A percentile compares a stretch with the other conserved stretches of the same genome.
Evolutionary conservation across 1,140 invertebrate species (phyloP).

Genomic region (Neodiprion pinetum): DNA sequence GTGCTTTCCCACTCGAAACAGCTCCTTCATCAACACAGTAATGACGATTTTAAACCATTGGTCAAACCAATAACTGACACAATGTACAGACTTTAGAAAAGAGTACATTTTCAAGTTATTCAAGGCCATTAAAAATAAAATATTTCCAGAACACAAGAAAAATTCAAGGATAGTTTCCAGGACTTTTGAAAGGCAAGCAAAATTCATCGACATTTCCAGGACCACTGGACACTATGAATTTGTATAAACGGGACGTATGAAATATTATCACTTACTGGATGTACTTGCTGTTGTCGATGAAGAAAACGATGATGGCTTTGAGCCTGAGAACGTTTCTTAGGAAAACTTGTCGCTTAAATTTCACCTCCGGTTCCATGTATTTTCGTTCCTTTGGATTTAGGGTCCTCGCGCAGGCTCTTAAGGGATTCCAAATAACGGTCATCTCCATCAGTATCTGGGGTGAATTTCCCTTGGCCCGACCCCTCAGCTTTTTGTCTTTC

Average conservation of each 20-base stretch:
- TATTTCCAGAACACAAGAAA: too few relatives aligned
- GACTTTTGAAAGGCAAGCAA: too few relatives aligned
- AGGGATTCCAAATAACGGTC: constrained; percentile 90
- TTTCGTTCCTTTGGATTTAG: constrained; percentile 96
- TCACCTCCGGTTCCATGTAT: constrained; percentile 91
- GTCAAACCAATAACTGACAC: neutral
- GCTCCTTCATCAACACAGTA: constrained; percentile 67
- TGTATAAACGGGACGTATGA: constrained; percentile 10
- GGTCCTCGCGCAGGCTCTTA: constrained; percentile 88
- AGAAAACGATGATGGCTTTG: constrained; percentile 86
- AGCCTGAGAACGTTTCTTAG: constrained; percentile 93
- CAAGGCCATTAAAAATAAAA: too few relatives aligned
- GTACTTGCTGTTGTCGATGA: constrained; percentile 90
- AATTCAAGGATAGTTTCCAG: too few relatives aligned
- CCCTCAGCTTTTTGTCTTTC: constrained; percentile 94
- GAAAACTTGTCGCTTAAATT: constrained; percentile 95
- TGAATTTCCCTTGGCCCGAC: constrained; percentile 86
- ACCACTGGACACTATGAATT: constrained; percentile 19
- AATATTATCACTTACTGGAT: constrained; percentile 77
- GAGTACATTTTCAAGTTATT: neutral
- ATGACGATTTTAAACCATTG: neutral
- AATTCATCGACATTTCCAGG: neutral
- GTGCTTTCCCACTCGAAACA: constrained; percentile 98
- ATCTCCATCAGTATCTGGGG: constrained; percentile 94
- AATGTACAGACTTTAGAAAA: neutral